Evolutionary conservation across 1,140 invertebrate genomes (phyloP).

Genomic region (Ceratoteleas bidentatus): DNA sequence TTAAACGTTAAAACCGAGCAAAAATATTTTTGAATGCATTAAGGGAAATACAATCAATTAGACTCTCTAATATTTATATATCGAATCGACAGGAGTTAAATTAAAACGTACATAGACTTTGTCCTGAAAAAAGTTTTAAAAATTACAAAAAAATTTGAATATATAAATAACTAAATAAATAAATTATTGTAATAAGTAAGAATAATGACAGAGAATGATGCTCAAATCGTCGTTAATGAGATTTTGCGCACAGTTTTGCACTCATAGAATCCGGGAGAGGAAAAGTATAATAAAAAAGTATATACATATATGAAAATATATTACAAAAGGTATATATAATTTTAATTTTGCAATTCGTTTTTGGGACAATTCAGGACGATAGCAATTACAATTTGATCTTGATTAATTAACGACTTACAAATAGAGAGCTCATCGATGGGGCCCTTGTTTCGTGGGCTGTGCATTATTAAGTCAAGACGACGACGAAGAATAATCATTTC

Average conservation of each 20-base stretch:
- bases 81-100: slow-evolving; percentile 32
- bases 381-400: not conserved
- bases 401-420: slow-evolving; percentile 20
- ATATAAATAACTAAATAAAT: slow-evolving; percentile 1
- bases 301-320: slow-evolving; percentile 36
- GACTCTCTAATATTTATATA: slow-evolving; percentile 46
- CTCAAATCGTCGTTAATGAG: slow-evolving; percentile 51
- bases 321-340: slow-evolving; percentile 6
- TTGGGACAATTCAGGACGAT: slow-evolving; percentile 39
- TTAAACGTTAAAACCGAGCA: slow-evolving; percentile 34
- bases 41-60: slow-evolving; percentile 49
- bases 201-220: slow-evolving; percentile 48
- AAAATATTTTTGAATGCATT: slow-evolving; percentile 51
- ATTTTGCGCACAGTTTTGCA: slow-evolving; percentile 53
- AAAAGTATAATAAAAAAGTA: slow-evolving; percentile 21
- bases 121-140: slow-evolving; percentile 34
- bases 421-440: slow-evolving; percentile 62
- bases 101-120: slow-evolving; percentile 43
- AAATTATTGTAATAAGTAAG: slow-evolving; percentile 36
- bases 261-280: slow-evolving; percentile 20
- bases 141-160: slow-evolving; percentile 23
- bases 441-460: slow-evolving; percentile 75
- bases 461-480: slow-evolving; percentile 73
- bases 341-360: slow-evolving; percentile 38
- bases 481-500: slow-evolving; percentile 67